A percentile compares a stretch with the other conserved stretches of the same genome.
Evolutionary conservation across 2,888 invertebrate genomes (phyloP).

Genomic region (Scotopteryx bipunctaria): DNA sequence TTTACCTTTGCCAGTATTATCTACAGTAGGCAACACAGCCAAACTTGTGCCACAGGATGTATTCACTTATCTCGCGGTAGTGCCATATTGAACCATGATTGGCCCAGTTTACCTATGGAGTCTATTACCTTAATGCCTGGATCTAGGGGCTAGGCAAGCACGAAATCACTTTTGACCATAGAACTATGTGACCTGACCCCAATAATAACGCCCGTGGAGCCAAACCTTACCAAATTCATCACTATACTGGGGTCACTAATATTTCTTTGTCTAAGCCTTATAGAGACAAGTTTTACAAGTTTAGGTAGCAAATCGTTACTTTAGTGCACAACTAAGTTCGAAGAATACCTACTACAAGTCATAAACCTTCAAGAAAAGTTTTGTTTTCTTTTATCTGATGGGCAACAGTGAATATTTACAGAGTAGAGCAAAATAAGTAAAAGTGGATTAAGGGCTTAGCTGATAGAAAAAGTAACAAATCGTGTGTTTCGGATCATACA

Average conservation of each 20-base stretch:
- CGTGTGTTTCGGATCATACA: constrained; percentile 21
- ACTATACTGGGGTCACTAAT: constrained; percentile 7
- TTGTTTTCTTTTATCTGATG: too few relatives aligned
- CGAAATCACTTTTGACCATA: constrained; percentile 67
- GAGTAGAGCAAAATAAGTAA: constrained; percentile 1
- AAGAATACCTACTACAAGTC: too few relatives aligned
- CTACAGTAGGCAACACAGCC: background rate
- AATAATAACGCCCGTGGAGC: constrained; percentile 18
- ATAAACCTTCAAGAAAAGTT: too few relatives aligned
- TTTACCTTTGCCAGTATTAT: constrained; percentile 17
- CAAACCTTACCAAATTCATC: constrained; percentile 20
- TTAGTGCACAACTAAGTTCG: background rate
- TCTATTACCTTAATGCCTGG: constrained; percentile 27
- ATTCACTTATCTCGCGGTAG: constrained; percentile 50
- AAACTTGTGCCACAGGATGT: constrained; percentile 31
- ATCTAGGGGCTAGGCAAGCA: constrained; percentile 62
- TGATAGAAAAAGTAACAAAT: constrained; percentile 22
- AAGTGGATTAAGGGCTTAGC: constrained; percentile 2
- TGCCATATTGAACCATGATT: constrained; percentile 69
- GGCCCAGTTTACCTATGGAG: constrained; percentile 55
- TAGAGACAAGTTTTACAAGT: background rate
- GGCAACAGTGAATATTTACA: too few relatives aligned
- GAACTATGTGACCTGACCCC: constrained; percentile 36
- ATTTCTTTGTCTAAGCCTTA: constrained; percentile 6
- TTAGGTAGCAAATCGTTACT: background rate